Base-by-base conservation (phyloP, 2,797 vertebrate species). In the Euthynnus affinis region DNA sequence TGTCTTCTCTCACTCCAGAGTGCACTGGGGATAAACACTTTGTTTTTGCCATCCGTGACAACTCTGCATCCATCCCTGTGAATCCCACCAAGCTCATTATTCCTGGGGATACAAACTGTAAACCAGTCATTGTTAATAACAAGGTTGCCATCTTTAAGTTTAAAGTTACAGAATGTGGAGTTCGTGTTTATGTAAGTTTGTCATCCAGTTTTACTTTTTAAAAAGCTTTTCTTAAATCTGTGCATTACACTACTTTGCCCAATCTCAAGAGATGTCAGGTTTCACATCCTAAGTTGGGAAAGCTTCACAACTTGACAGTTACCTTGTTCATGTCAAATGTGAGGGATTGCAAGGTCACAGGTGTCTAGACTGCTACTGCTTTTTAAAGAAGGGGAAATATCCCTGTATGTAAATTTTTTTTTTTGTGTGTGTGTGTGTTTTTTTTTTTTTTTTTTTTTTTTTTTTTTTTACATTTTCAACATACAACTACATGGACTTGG, bases 141-240 rank as follows among this genome's bases (percentile, higher is more conserved):
- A 37, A 82, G 2, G 85, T 92, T 0, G 93, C 93, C 18, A 78
- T 95, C 83, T 95, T 90, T 71, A 95, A 93, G 67, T 93, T 95
- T 63, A 83, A 87, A 46, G 67, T 94, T 9, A 85, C 72, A 5
- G 91, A 93, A 37, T 95, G 95, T 88, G 93, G 94, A 20, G 18
- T 82, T 22, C 91, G 10, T 40, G 40, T 53, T 48, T 94, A 89
- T 25, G 94, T 95, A 77, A 94, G 94, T 94, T 42, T 4, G 13
- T 42, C 40, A 42, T 42, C 40, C 29, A 42, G 6, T 9, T 37
- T 40, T 0, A 46, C 5, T 18, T 3, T 22, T 18, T 62, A 5
- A 10, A n/a, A n/a, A n/a, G n/a, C 10, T 51, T 22, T 4, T 23
- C 32, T 27, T 49, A 0, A 63, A 17, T 66, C 4, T 2, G 27